Base-by-base conservation (phyloP, 1,140 invertebrate species). In the Philopotamus ludificatus region DNA sequence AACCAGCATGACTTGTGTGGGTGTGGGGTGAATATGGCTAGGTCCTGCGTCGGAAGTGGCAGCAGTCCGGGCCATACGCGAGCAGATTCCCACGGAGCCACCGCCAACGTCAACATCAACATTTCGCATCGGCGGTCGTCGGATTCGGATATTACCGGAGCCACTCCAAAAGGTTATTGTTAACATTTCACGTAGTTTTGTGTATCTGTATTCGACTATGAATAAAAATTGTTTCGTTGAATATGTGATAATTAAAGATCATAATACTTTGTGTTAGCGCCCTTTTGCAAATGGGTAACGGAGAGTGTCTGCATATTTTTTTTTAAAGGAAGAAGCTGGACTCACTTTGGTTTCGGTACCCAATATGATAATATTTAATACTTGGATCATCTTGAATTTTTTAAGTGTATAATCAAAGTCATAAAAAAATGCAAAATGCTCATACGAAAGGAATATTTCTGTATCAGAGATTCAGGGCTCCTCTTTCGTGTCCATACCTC, bases 131-230 rank as follows among this genome's bases (percentile, higher is more conserved):
- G 93, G 49, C 82, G 94, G 63, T 94, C 93, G 0, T 96, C 94
- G 2, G 95, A 97, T 76, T 96, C 95, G 1, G 95, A 97, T 78
- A 79, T 96, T 49, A 94, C 90, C 79, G n/a, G n/a, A n/a, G 87
- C 94, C 28, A 93, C 93, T 3, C 93, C 93, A 1, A 95, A 94
- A 90, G 92, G 94, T 95, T 61, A 61, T 62, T 23, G 18, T 51
- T 41, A 42, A 21, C 3, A 57, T 3, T 21, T 1, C 34, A 57
- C 42, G 39, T 34, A 34, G 12, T 34, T 50, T 12, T 50, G 21
- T 50, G 3, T 16, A 20, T 20, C 15, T 21, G 9, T 45, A 39
- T 50, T 50, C 25, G 23, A 54, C 16, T 15, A 4, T 15, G 7
- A 12, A 9, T 47, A 9, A 8, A 7, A 47, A 53, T 23, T 53